Evolutionary conservation across 2,113 vertebrate species (phyloP).

Genomic region (Chitala chitala): DNA sequence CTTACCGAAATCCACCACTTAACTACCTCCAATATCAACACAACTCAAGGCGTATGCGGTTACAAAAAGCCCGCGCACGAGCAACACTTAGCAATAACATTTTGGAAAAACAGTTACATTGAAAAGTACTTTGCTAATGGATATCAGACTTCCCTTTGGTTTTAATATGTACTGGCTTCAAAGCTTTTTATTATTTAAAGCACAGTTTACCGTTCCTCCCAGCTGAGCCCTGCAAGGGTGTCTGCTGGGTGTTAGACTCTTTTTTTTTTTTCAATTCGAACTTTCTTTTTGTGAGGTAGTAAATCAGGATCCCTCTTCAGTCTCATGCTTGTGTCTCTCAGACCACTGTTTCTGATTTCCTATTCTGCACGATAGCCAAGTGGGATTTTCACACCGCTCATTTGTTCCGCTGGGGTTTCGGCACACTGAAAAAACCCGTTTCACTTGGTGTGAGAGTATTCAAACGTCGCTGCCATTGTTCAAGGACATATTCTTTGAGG

Average conservation of each 20-base stretch:
- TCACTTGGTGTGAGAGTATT: not conserved
- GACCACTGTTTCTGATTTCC: not conserved
- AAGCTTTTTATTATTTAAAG: not conserved
- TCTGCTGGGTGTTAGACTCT: not conserved
- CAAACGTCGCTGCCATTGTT: not conserved
- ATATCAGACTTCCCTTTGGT: not conserved
- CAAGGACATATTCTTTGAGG: not conserved
- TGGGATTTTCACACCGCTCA: not conserved
- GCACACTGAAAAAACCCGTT: not conserved
- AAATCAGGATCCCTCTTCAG: not conserved
- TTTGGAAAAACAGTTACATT: not conserved
- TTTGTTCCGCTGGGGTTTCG: not conserved
- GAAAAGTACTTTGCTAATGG: not conserved
- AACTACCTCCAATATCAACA: constrained; percentile 2
- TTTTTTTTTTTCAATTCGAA: not conserved
- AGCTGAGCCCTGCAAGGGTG: not conserved
- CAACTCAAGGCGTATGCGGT: not conserved
- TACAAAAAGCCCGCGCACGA: not conserved
- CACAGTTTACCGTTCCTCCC: not conserved
- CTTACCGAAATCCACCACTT: not conserved
- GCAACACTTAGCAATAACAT: not conserved
- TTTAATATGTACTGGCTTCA: not conserved
- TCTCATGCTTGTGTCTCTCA: not conserved
- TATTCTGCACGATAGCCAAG: not conserved
- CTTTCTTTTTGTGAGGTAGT: not conserved